These are phyloP conservation scores for Campodea augens DNA, from an alignment of 1,140 invertebrate genomes.

Conservation along the genomic window DNA sequence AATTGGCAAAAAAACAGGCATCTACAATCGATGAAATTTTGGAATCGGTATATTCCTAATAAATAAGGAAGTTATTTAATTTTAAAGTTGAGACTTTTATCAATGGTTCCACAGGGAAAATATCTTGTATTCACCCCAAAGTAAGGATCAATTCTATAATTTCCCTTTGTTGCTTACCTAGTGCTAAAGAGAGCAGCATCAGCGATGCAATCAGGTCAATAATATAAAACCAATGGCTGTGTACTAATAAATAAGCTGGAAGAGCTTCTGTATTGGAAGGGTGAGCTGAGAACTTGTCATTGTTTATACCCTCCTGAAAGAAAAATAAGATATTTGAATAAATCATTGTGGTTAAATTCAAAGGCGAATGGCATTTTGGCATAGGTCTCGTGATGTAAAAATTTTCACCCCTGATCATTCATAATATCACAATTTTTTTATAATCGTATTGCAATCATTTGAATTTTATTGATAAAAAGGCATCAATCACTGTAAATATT, in stretches of 20 bases:
- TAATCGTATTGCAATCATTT: background rate
- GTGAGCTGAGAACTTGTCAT: conserved; percentile 82
- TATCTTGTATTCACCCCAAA: no score
- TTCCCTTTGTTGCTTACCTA: conserved; percentile 48
- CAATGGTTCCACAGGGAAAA: no score
- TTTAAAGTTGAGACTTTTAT: conserved; percentile 11
- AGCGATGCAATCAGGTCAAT: conserved; percentile 61
- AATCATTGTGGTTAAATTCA: background rate
- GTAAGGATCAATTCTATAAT: no score
- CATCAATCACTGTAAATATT: background rate
- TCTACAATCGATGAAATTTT: background rate
- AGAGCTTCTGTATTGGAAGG: conserved; percentile 60
- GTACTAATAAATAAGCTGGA: conserved; percentile 69
- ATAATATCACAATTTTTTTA: conserved; percentile 10
- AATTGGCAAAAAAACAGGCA: no score
- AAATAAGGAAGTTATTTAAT: no score
- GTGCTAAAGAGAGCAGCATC: conserved; percentile 53
- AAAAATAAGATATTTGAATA: conserved; percentile 1
- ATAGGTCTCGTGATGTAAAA: no score
- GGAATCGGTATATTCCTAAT: background rate
- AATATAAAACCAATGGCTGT: conserved; percentile 73
- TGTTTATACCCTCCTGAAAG: conserved; percentile 68
- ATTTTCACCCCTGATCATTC: background rate
- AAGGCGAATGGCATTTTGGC: no score
- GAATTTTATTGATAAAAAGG: conserved; percentile 6